Percentiles rank a stretch among this genome's conserved stretches.
Evolutionary conservation across 2,797 vertebrate species (phyloP).

Genomic region (Emydoidea blandingii): DNA sequence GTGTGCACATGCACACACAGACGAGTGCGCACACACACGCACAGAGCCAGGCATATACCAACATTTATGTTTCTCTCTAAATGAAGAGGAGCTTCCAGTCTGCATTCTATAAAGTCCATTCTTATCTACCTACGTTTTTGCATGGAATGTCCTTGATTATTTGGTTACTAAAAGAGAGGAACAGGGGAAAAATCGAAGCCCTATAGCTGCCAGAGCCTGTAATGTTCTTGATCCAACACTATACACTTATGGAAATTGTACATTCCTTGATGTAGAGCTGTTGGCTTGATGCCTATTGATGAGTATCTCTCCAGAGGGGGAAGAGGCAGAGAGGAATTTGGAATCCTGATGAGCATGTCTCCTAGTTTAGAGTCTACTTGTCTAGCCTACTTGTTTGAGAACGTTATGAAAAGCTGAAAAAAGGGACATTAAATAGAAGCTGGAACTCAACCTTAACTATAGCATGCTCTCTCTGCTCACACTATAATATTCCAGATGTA

Average conservation of each 20-base stretch:
- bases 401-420: not conserved
- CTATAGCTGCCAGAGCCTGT: not conserved
- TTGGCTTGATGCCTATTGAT: not conserved
- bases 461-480: conserved; percentile 14
- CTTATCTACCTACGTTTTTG: not conserved
- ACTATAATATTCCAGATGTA: conserved; percentile 21
- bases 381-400: not conserved
- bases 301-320: not conserved
- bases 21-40: not conserved
- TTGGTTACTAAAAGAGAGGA: not conserved
- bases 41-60: not conserved
- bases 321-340: rapidly evolving
- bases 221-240: not conserved
- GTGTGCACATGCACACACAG: not conserved
- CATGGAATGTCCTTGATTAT: not conserved
- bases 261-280: not conserved
- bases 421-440: not conserved
- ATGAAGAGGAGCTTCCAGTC: not conserved
- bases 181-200: not conserved
- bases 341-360: not conserved
- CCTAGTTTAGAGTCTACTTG: not conserved
- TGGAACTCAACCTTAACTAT: not conserved
- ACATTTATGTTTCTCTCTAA: not conserved
- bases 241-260: not conserved
- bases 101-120: rapidly evolving